Conservation (phyloP, 2,797 vertebrate species). For the Melanotaenia maccullochi region DNA sequence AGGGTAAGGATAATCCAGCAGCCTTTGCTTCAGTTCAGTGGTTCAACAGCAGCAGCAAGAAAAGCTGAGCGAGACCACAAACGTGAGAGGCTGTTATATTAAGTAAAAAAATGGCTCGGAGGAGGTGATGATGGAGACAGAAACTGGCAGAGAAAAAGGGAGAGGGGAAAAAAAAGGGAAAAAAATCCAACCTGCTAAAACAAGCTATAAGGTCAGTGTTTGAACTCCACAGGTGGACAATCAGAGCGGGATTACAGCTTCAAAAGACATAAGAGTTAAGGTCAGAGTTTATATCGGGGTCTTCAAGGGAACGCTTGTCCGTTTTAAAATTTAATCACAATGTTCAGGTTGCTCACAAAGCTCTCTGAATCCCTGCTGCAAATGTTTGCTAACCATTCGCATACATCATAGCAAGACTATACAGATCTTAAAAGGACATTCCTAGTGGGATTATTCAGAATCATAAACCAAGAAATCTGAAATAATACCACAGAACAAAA, state of each 20-base stretch:
- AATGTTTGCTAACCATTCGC: not conserved
- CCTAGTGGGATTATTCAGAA: not conserved
- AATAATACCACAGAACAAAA: too few species aligned
- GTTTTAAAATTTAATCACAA: slow-evolving; percentile 17
- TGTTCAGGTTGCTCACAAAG: not conserved
- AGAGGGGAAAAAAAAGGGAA: not conserved
- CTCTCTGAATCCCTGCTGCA: not conserved
- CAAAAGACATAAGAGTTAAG: slow-evolving; percentile 16
- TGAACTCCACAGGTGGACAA: slow-evolving; percentile 41
- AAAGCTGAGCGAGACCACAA: slow-evolving; percentile 9
- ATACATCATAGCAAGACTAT: not conserved
- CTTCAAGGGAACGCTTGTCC: slow-evolving; percentile 15
- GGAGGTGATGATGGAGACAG: slow-evolving; percentile 28
- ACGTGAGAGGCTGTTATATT: slow-evolving; percentile 40
- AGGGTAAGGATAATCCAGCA: slow-evolving; percentile 66
- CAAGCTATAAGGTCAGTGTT: slow-evolving; percentile 24
- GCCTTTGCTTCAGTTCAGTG: slow-evolving; percentile 10
- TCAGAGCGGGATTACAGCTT: slow-evolving; percentile 32
- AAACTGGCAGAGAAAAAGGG: slow-evolving; percentile 15
- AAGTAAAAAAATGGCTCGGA: slow-evolving; percentile 5
- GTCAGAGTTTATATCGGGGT: slow-evolving; percentile 26
- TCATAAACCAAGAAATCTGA: not conserved
- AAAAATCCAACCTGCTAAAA: not conserved
- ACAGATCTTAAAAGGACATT: not conserved
- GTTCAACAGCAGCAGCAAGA: not conserved